Evolutionary conservation across 1,140 invertebrate species (phyloP).

Genomic region (Pogonomyrmex barbatus): DNA sequence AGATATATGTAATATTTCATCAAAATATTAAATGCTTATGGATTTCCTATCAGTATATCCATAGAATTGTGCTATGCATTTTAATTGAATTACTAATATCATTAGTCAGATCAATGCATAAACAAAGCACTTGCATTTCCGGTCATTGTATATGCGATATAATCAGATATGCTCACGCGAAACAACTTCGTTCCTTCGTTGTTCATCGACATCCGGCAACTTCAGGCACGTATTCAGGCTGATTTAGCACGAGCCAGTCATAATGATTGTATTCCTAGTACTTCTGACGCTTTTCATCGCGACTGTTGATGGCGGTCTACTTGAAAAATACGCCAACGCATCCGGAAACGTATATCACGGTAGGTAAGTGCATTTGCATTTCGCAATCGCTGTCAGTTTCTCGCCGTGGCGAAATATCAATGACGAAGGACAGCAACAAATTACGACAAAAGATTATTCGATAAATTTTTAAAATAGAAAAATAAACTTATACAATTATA

Average conservation of each 20-base stretch:
- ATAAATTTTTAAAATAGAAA: not conserved
- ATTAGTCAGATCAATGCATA: slow-evolving; percentile 31
- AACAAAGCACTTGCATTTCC: slow-evolving; percentile 24
- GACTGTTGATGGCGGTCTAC: slow-evolving; percentile 30
- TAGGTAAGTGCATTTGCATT: slow-evolving; percentile 74
- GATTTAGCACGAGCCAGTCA: slow-evolving; percentile 21
- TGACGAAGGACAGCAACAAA: not conserved
- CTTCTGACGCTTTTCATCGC: slow-evolving; percentile 62
- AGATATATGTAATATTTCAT: not conserved
- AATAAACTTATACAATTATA: not conserved
- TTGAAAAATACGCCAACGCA: slow-evolving; percentile 64
- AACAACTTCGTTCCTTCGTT: slow-evolving; percentile 44
- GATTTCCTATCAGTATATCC: slow-evolving; percentile 1
- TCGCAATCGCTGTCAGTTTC: not conserved
- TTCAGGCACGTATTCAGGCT: slow-evolving; percentile 47
- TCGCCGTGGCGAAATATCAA: not conserved
- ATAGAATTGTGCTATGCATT: not conserved
- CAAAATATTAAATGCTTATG: slow-evolving; percentile 31
- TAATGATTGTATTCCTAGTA: slow-evolving; percentile 67
- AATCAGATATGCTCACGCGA: not conserved
- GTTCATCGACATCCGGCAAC: slow-evolving; percentile 31
- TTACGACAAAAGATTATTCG: not conserved
- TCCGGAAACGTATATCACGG: slow-evolving; percentile 74
- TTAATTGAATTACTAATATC: slow-evolving; percentile 27
- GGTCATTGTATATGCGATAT: not conserved